Evolutionary conservation across 1,140 invertebrate species (phyloP).

Genomic region (Tetraneura akinire): DNA sequence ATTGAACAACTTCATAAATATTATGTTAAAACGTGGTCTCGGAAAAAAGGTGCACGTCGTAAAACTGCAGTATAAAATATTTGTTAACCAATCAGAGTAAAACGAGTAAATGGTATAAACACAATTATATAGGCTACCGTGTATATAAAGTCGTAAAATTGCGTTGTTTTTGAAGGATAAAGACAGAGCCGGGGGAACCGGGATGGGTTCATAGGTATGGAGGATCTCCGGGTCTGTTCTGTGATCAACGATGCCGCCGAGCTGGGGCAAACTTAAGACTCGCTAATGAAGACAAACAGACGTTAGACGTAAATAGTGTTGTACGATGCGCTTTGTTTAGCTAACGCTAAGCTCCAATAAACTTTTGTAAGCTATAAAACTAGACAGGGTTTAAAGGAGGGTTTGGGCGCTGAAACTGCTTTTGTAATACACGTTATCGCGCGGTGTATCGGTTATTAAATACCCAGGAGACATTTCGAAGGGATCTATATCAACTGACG

Average conservation of each 20-base stretch:
- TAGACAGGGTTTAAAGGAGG: background rate
- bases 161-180: background rate
- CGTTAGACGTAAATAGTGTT: slow-evolving; percentile 37
- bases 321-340: slow-evolving; percentile 18
- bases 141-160: background rate
- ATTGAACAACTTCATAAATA: too few relatives aligned
- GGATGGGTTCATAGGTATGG: background rate
- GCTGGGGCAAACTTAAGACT: slow-evolving; percentile 29
- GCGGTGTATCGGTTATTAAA: slow-evolving; percentile 39
- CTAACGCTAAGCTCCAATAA: slow-evolving; percentile 43
- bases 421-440: slow-evolving; percentile 17
- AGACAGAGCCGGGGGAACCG: background rate
- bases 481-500: background rate
- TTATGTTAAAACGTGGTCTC: too few relatives aligned
- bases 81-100: too few relatives aligned
- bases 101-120: too few relatives aligned
- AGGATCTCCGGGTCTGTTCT: background rate
- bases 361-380: slow-evolving; percentile 46
- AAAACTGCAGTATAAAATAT: too few relatives aligned
- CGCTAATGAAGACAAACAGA: slow-evolving; percentile 50
- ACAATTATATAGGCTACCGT: background rate
- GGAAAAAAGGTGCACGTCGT: too few relatives aligned
- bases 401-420: background rate
- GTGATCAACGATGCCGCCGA: background rate
- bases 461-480: slow-evolving; percentile 11